These are phyloP conservation scores for Stratiomys singularior DNA, from an alignment of 2,888 invertebrate genomes.

Conservation along the genomic window DNA sequence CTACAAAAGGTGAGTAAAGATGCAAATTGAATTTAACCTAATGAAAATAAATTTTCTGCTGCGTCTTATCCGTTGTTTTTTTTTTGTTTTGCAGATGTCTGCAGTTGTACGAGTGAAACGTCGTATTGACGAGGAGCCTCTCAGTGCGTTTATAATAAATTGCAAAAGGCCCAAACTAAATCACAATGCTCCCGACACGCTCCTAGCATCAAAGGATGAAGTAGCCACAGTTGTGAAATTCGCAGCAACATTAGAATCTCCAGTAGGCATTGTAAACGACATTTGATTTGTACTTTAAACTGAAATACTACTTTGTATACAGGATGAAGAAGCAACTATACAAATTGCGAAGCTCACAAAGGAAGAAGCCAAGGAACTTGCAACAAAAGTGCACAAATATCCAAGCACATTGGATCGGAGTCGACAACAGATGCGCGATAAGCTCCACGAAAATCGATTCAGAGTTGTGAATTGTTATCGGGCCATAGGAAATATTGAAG, in stretches of 20 bases:
- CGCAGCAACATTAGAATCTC: conserved; percentile 75
- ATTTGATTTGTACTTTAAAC: not conserved
- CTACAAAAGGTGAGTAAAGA: too few relatives aligned
- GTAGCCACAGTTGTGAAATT: conserved; percentile 76
- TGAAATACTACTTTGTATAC: not conserved
- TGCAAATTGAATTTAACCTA: too few relatives aligned
- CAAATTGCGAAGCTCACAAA: conserved; percentile 67
- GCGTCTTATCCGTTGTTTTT: not conserved
- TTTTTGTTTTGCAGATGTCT: conserved; percentile 56
- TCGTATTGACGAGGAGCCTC: conserved; percentile 76
- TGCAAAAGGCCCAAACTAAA: conserved; percentile 76
- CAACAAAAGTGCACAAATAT: conserved; percentile 66
- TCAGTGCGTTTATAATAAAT: conserved; percentile 75
- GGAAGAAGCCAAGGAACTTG: conserved; percentile 65
- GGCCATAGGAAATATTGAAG: conserved; percentile 60
- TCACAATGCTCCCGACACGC: conserved; percentile 55
- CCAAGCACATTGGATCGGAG: conserved; percentile 65
- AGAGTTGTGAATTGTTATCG: conserved; percentile 71
- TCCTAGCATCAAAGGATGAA: conserved; percentile 61
- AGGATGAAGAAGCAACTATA: conserved; percentile 66
- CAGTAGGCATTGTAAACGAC: conserved; percentile 69
- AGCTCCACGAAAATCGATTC: conserved; percentile 68
- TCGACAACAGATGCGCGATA: conserved; percentile 65
- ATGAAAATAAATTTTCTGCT: too few relatives aligned
- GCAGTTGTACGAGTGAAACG: conserved; percentile 77